Base-by-base conservation (phyloP, 2,113 vertebrate genomes). In the Poeciliopsis occidentalis region DNA sequence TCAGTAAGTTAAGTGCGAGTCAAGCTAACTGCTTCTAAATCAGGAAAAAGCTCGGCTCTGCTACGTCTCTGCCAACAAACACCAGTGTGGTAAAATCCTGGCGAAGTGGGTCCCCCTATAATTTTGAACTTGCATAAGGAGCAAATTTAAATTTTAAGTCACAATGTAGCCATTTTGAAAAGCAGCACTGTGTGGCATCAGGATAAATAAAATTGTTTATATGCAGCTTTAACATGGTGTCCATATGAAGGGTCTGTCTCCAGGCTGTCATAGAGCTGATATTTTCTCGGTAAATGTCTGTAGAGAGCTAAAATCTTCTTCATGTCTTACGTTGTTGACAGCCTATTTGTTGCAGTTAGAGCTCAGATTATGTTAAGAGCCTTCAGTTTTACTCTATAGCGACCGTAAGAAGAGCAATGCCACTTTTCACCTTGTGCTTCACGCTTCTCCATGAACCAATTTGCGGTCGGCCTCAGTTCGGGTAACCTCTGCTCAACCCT, bases 371-470 rank as follows among this genome's bases (percentile, higher is more conserved):
- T 81, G 77, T 66, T 31, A 67, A 31, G 34, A 37, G 54, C 34
- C 30, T 27, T 57, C 72, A 29, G 60, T 64, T 81, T 85, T 81
- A 71, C 78, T 73, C 73, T 27, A 47, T 2, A 39, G 71, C 31
- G 24, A 66, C 69, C 71, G 37, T 67, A 67, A 60, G 73, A 79
- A 79, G 78, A 74, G 79, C 70, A 22, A 71, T 80, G 73, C 81
- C 61, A 60, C 73, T 74, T 78, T 66, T 62, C 65, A 75, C 71
- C 79, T 83, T 90, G 85, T 86, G 86, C 82, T 86, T 88, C 82
- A 81, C 71, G 78, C 81, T 54, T 77, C 51, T 60, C 34, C 41
- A 67, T 73, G 68, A 62, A 78, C 82, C 74, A 73, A 64, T 72
- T 78, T 67, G 67, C 54, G 30, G 57, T 73, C 34, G 2, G 72